Percentiles rank a stretch among this genome's conserved stretches.
Conservation (phyloP, 2,888 invertebrate species). For the Spodoptera exigua region DNA sequence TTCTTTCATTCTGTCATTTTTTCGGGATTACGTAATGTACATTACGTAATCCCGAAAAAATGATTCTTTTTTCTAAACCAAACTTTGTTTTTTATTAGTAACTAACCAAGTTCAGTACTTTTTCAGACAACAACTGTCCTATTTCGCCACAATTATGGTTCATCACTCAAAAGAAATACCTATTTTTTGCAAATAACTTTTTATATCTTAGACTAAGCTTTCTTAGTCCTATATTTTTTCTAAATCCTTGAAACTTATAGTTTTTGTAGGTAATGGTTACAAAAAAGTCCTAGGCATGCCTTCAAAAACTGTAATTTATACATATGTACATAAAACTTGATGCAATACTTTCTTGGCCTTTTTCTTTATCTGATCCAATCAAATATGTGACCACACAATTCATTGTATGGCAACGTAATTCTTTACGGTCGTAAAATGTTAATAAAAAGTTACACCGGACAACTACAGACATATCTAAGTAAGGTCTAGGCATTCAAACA, state of each 20-base stretch:
- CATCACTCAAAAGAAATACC: slow-evolving; percentile 12
- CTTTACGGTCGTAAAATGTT: slow-evolving; percentile 5
- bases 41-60: too few relatives aligned
- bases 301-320: background rate
- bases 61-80: too few relatives aligned
- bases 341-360: slow-evolving; percentile 2
- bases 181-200: slow-evolving; percentile 27
- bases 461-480: background rate
- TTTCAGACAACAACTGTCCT: slow-evolving; percentile 1
- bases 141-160: slow-evolving; percentile 9
- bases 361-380: slow-evolving; percentile 10
- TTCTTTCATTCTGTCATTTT: too few relatives aligned
- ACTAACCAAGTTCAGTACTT: slow-evolving; percentile 16
- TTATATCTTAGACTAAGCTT: slow-evolving; percentile 3
- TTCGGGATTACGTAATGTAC: too few relatives aligned
- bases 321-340: slow-evolving; percentile 9
- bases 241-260: slow-evolving; percentile 27
- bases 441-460: background rate
- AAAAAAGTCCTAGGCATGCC: background rate
- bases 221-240: background rate
- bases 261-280: slow-evolving; percentile 6
- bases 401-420: slow-evolving; percentile 4
- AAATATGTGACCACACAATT: slow-evolving; percentile 9
- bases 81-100: background rate
- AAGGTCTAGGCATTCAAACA: background rate